Conservation (phyloP, 2,888 invertebrate genomes). For the Drosophila affinis region DNA sequence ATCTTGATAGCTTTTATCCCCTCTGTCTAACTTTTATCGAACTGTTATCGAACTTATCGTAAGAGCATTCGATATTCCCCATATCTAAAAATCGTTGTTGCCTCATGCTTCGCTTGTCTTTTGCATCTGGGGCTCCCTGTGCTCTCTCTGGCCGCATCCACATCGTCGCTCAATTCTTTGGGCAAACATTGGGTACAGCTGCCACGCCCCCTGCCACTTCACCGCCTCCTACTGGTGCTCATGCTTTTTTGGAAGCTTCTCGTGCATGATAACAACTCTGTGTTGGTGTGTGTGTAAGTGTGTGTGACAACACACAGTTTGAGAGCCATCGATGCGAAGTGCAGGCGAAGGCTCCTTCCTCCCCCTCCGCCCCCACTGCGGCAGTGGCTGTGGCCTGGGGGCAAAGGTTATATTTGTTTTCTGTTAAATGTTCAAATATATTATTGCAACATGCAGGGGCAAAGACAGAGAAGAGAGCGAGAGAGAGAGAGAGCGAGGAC, state of each 20-base stretch:
- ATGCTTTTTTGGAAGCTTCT: slow-evolving; percentile 61
- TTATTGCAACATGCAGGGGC: slow-evolving; percentile 69
- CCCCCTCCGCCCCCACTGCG: neutral
- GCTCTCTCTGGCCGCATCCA: slow-evolving; percentile 19
- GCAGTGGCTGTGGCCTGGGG: slow-evolving; percentile 34
- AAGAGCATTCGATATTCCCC: slow-evolving; percentile 12
- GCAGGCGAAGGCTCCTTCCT: slow-evolving; percentile 31
- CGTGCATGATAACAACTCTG: slow-evolving; percentile 78
- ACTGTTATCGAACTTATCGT: too few relatives aligned
- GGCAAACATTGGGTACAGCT: slow-evolving; percentile 62
- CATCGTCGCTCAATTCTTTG: slow-evolving; percentile 73
- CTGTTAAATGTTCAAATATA: slow-evolving; percentile 81
- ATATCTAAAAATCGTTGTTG: neutral
- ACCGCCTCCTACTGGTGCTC: neutral
- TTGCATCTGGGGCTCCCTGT: slow-evolving; percentile 1
- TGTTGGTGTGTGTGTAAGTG: neutral
- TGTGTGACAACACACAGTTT: slow-evolving; percentile 68
- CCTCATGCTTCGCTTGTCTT: slow-evolving; percentile 19
- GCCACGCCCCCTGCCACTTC: slow-evolving; percentile 43
- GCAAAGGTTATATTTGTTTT: slow-evolving; percentile 82
- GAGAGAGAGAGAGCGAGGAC: too few relatives aligned
- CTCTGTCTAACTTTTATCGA: too few relatives aligned
- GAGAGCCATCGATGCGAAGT: slow-evolving; percentile 71
- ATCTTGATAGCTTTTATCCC: neutral
- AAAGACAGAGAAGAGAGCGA: neutral